Percentiles rank a stretch among this genome's conserved stretches.
Evolutionary conservation across 2,888 invertebrate species (phyloP).

Genomic region (Dysmachus trigonus): DNA sequence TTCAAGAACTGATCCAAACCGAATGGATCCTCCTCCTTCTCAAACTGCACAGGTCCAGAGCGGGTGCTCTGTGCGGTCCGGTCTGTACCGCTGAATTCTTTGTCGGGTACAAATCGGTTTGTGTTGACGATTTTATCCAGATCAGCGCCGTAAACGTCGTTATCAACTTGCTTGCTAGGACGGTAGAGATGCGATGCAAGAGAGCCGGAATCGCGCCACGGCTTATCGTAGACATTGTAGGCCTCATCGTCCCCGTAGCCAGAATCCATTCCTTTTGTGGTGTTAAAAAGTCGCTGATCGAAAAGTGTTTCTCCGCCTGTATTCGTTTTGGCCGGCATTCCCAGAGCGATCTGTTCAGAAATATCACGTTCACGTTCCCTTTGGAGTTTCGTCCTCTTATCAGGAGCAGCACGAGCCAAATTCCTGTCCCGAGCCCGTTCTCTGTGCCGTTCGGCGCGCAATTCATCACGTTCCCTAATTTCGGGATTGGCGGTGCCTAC

Average conservation of each 20-base stretch:
- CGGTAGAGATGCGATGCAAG: conserved; percentile 90
- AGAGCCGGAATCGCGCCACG: conserved; percentile 91
- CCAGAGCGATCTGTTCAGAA: conserved; percentile 97
- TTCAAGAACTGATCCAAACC: conserved; percentile 98
- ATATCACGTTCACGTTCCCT: conserved; percentile 95
- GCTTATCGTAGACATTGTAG: conserved; percentile 97
- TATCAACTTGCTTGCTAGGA: conserved; percentile 86
- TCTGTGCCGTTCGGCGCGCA: conserved; percentile 88
- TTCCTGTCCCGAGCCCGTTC: conserved; percentile 94
- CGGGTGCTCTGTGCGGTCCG: conserved; percentile 71
- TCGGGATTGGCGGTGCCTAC: conserved; percentile 64
- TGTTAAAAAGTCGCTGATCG: conserved; percentile 96
- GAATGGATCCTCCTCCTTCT: conserved; percentile 89
- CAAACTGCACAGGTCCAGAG: conserved; percentile 96
- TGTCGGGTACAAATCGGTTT: conserved; percentile 96
- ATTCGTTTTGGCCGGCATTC: conserved; percentile 84
- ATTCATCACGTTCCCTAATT: conserved; percentile 83
- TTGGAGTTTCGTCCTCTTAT: conserved; percentile 89
- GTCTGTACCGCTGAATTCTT: conserved; percentile 94
- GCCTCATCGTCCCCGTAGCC: conserved; percentile 95
- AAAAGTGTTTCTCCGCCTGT: conserved; percentile 83
- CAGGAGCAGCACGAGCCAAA: conserved; percentile 91
- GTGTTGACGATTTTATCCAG: conserved; percentile 88
- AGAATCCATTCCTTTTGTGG: conserved; percentile 89
- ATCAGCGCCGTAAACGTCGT: conserved; percentile 91